Conservation (phyloP, 2,113 vertebrate species). For the Carlito syrichta region DNA sequence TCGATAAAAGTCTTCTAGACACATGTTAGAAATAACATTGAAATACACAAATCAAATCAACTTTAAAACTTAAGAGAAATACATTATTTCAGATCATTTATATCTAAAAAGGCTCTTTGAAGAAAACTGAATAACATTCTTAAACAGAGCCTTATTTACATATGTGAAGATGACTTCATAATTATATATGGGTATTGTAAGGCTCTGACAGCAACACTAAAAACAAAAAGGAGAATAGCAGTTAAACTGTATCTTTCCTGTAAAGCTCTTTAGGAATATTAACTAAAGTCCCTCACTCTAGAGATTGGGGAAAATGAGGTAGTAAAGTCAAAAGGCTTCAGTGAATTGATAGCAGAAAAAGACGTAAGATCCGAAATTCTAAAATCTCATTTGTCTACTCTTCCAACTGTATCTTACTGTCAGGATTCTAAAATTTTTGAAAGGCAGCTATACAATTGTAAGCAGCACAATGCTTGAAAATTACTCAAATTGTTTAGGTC, state of each 20-base stretch:
- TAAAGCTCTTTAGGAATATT: background rate
- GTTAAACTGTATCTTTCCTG: background rate
- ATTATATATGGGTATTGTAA: background rate
- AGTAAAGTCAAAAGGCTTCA: background rate
- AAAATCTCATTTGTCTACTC: background rate
- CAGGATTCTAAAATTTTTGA: background rate
- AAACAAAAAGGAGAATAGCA: background rate
- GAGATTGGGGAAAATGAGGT: background rate
- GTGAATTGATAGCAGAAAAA: background rate
- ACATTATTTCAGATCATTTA: background rate
- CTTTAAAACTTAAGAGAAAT: conserved; percentile 4
- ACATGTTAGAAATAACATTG: conserved; percentile 21
- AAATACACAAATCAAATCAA: background rate
- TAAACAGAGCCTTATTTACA: background rate
- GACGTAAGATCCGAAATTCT: background rate
- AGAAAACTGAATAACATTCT: conserved; percentile 21
- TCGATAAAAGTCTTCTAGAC: background rate
- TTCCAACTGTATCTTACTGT: background rate
- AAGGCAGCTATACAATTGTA: background rate
- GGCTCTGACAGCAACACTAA: background rate
- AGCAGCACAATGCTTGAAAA: background rate
- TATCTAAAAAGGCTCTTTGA: background rate
- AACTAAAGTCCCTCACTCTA: background rate
- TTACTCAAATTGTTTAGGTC: conserved; percentile 1
- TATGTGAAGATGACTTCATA: background rate